Percentiles rank a stretch among this genome's conserved stretches.
Evolutionary conservation across 1,140 invertebrate genomes (phyloP).

Genomic region (Gonioctena quinquepunctata): DNA sequence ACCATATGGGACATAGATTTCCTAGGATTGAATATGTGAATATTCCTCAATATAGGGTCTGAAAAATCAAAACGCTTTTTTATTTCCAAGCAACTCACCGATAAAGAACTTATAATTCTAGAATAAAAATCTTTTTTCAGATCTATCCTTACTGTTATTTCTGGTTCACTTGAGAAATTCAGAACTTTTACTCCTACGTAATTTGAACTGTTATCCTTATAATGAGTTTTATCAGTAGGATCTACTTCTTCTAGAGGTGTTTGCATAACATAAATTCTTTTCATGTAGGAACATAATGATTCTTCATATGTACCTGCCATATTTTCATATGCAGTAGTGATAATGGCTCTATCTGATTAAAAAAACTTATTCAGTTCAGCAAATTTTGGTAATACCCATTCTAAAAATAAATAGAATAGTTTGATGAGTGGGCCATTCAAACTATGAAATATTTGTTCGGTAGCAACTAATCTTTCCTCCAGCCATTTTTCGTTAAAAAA

Average conservation of each 20-base stretch:
- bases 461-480: neutral
- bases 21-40: neutral
- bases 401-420: conserved; percentile 15
- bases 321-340: neutral
- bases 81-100: neutral
- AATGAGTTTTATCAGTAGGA: neutral
- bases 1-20: neutral
- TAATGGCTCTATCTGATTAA: neutral
- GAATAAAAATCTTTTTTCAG: neutral
- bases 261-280: neutral
- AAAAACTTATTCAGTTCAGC: conserved; percentile 10
- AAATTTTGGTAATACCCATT: conserved; percentile 18
- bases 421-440: conserved; percentile 12
- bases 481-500: conserved; percentile 12
- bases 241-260: neutral
- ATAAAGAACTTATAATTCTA: neutral
- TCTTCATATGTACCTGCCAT: neutral
- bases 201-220: neutral
- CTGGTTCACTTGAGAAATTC: neutral
- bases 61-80: conserved; percentile 1
- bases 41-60: neutral
- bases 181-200: neutral
- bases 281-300: neutral
- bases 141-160: neutral
- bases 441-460: conserved; percentile 9